These are phyloP conservation scores for Triops longicaudatus DNA, from an alignment of 1,140 invertebrate genomes.

Conservation along the genomic window DNA sequence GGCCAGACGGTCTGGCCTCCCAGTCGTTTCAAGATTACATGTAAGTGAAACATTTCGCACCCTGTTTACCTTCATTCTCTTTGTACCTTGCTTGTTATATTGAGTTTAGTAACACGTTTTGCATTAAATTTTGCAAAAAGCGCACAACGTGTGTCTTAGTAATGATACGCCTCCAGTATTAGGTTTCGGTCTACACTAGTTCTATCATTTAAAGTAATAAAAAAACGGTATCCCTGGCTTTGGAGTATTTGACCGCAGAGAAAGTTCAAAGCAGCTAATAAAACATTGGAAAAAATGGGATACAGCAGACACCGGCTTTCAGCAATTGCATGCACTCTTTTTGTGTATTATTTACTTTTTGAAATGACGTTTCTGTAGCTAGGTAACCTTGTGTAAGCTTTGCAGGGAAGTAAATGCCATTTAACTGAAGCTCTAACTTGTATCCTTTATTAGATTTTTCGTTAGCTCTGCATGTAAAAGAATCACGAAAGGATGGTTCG, in stretches of 20 bases:
- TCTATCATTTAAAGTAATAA: no score
- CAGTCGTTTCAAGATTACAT: constrained; percentile 53
- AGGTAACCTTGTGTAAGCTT: no score
- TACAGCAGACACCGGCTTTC: background rate
- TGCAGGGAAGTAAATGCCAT: no score
- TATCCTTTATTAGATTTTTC: no score
- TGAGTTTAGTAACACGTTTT: no score
- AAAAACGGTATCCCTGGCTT: background rate
- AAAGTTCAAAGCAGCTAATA: background rate
- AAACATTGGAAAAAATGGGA: background rate
- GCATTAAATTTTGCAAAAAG: no score
- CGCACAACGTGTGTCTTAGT: no score
- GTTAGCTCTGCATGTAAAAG: background rate
- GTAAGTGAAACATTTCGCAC: constrained; percentile 43
- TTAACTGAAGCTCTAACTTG: no score
- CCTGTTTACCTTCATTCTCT: no score
- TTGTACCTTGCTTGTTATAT: no score
- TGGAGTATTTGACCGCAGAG: background rate
- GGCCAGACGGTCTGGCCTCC: constrained; percentile 54
- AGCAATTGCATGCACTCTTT: background rate
- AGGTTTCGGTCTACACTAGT: no score
- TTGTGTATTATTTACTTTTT: background rate
- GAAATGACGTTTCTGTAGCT: background rate
- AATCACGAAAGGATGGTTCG: background rate
- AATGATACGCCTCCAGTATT: no score